Base-by-base conservation (phyloP, 1,140 invertebrate genomes). In the Scaptomyza hsui region DNA sequence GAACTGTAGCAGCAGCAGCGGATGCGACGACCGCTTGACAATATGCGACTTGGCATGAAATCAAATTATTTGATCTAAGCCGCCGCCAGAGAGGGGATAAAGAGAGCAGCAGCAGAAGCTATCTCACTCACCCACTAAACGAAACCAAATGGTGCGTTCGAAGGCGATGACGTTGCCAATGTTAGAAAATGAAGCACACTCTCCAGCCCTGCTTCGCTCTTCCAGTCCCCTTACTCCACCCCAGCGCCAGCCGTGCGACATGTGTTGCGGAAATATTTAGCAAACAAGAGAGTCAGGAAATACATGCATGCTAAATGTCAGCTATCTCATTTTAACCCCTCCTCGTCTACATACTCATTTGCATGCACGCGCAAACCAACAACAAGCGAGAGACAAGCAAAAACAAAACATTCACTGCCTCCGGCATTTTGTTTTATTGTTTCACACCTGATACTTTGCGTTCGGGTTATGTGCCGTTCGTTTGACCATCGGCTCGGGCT, bases 1-100 rank as follows among this genome's bases (percentile, higher is more conserved):
- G 42, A 53, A n/a, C 12, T 21, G 45, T 10, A 6, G 26, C 16
- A 29, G 35, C 44, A 18, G 26, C 56, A 35, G 64, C 78, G 67
- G 81, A 78, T 86, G 81, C 80, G 64, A 53, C 45, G 72, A 67
- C 62, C 68, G 81, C 75, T 82, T 86, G 86, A 89, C 81, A 89
- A 86, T 89, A 77, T 82, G 78, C 78, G 81, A 89, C 86, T 89
- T 89, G 86, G 15, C 86, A 89, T 89, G 80, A 89, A 89, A 89
- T 89, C 86, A 82, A 76, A 89, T 74, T 79, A 82, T 89, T 89
- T 89, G 86, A 89, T 89, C 86, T 89, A 72, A 89, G 86, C 86
- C 86, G 86, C 78, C 73, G 63, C 52, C 60, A 71, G 49, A 56
- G 45, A 16, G 44, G n/a, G 41, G 10, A 9, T 3, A 12, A 44